phyloP scores from a whole-genome alignment of 92 coral and sea anemone genomes.

The Palythoa caribaeorum region DNA sequence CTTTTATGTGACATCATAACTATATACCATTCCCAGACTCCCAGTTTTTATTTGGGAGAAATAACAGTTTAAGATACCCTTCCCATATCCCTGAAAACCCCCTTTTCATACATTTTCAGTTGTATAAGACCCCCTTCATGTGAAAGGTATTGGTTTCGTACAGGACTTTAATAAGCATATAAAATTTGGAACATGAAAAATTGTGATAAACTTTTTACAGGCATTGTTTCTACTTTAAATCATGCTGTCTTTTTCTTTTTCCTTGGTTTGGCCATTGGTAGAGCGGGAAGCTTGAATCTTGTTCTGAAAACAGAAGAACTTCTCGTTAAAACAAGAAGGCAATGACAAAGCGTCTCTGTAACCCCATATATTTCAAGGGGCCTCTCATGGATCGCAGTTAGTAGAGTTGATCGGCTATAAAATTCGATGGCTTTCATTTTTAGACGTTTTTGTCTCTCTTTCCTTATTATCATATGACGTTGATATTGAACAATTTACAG shows the following conservation, averaged over 20 bases:
- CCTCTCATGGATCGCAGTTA: neutral
- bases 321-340: neutral
- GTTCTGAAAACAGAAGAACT: conserved; percentile 70
- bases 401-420: neutral
- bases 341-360: neutral
- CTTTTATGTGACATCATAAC: too few species aligned
- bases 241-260: conserved; percentile 78
- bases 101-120: too few species aligned
- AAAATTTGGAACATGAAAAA: neutral
- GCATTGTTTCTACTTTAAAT: neutral
- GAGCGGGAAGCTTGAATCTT: conserved; percentile 93
- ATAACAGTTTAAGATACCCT: too few species aligned
- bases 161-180: neutral
- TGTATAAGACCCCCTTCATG: too few species aligned
- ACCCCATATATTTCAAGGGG: neutral
- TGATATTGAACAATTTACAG: too few species aligned
- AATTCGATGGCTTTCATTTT: too few species aligned
- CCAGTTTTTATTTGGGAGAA: too few species aligned
- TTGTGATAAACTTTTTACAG: neutral
- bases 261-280: conserved; percentile 85
- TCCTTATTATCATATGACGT: too few species aligned
- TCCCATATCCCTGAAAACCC: too few species aligned
- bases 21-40: too few species aligned
- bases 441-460: too few species aligned
- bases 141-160: too few species aligned